Percentiles rank a stretch among this genome's conserved stretches.
These are phyloP conservation scores for Cyprinus carpio DNA, from an alignment of 2,113 vertebrate genomes.

Conservation along the genomic window DNA sequence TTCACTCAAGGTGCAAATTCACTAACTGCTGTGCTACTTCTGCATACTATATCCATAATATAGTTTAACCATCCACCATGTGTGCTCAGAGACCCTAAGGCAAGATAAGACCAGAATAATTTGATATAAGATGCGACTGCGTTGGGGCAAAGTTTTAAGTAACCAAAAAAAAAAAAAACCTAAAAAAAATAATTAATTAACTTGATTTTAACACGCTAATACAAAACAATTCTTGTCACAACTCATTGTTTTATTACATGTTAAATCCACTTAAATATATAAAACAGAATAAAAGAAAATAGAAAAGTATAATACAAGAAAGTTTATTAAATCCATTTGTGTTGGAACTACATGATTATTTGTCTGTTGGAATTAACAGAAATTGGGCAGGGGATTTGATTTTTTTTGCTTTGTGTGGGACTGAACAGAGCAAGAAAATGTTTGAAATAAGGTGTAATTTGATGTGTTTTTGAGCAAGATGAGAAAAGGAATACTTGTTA, in stretches of 20 bases:
- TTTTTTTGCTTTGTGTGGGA: neutral
- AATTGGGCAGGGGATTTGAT: neutral
- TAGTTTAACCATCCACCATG: neutral
- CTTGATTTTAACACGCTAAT: neutral
- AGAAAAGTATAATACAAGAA: neutral
- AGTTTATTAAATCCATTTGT: neutral
- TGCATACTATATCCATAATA: neutral
- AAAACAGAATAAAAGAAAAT: neutral
- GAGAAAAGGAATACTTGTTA: neutral
- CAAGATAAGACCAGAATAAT: neutral
- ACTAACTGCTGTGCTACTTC: neutral
- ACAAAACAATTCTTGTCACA: neutral
- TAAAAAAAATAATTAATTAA: neutral
- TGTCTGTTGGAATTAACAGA: neutral
- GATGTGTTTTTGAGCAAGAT: neutral
- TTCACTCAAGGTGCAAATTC: neutral
- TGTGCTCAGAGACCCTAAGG: neutral
- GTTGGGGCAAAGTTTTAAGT: neutral
- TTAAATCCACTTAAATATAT: neutral
- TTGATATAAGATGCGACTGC: neutral
- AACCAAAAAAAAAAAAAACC: neutral
- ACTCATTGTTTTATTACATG: neutral
- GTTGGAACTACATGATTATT: neutral
- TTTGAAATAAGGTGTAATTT: neutral
- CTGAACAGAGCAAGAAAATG: neutral